A percentile compares a stretch with the other conserved stretches of the same genome.
Conservation (phyloP, 2,888 invertebrate genomes). For the Boloria selene region DNA sequence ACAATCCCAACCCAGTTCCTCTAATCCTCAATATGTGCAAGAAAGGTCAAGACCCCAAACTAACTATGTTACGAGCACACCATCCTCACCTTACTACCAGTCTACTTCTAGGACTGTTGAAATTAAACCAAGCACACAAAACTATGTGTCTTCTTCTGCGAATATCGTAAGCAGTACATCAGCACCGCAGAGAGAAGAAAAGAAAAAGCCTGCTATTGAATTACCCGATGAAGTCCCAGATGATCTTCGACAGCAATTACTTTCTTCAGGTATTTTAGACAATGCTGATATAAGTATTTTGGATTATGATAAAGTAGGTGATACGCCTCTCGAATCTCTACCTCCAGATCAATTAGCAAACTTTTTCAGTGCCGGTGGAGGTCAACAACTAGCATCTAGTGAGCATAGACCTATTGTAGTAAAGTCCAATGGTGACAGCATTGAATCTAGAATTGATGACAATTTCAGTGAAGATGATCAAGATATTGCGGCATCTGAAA, state of each 20-base stretch:
- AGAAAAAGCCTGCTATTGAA: constrained; percentile 81
- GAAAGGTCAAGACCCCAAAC: constrained; percentile 66
- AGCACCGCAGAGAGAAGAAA: constrained; percentile 75
- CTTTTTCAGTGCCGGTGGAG: constrained; percentile 92
- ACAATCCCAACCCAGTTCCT: constrained; percentile 61
- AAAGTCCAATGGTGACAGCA: constrained; percentile 83
- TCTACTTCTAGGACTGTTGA: constrained; percentile 73
- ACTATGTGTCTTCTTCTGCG: constrained; percentile 73
- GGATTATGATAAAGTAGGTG: constrained; percentile 94
- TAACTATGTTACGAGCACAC: constrained; percentile 58
- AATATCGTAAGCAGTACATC: constrained; percentile 73
- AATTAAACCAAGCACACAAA: constrained; percentile 77
- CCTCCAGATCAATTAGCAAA: constrained; percentile 93
- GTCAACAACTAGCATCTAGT: constrained; percentile 86
- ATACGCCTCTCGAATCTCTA: constrained; percentile 90
- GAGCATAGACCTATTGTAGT: constrained; percentile 87
- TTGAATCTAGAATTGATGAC: constrained; percentile 75
- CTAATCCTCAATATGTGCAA: constrained; percentile 67
- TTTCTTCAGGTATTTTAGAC: constrained; percentile 92
- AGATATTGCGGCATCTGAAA: constrained; percentile 82
- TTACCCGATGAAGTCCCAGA: constrained; percentile 95
- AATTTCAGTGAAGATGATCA: constrained; percentile 76
- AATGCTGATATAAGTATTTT: constrained; percentile 94
- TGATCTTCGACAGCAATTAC: constrained; percentile 90
- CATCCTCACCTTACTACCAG: constrained; percentile 66